phyloP scores from a whole-genome alignment of 1,140 invertebrate genomes.

The Nasonia longicornis region DNA sequence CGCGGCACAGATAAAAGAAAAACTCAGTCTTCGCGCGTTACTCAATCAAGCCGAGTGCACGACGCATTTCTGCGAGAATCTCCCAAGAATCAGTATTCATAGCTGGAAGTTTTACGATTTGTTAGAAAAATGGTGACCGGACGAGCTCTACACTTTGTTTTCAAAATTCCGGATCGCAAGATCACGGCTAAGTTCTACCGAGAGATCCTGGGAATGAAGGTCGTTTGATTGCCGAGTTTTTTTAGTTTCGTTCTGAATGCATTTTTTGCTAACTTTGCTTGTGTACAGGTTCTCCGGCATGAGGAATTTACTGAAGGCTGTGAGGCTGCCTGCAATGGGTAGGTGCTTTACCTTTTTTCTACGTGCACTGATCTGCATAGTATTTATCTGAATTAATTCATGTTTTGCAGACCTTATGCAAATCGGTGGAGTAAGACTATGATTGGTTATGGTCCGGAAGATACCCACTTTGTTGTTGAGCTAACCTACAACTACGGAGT shows the following conservation, averaged over 20 bases:
- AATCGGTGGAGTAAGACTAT: constrained; percentile 99
- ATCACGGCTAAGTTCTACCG: constrained; percentile 89
- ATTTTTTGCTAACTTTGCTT: constrained; percentile 18
- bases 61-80: background rate
- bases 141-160: constrained; percentile 93
- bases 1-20: background rate
- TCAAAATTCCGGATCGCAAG: constrained; percentile 91
- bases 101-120: background rate
- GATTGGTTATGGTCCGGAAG: constrained; percentile 97
- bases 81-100: background rate
- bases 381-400: constrained; percentile 20
- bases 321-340: constrained; percentile 97
- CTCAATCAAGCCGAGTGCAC: background rate
- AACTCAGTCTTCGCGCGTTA: background rate
- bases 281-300: constrained; percentile 86
- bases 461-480: constrained; percentile 95
- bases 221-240: constrained; percentile 64
- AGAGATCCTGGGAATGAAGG: constrained; percentile 94
- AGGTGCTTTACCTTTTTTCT: constrained; percentile 56
- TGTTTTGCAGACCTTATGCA: constrained; percentile 84
- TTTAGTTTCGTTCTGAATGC: constrained; percentile 6
- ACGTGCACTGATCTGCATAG: background rate
- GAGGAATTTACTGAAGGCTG: constrained; percentile 98
- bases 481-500: constrained; percentile 98
- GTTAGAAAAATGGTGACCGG: constrained; percentile 70